Base-by-base conservation (phyloP, 2,113 vertebrate genomes). In the Budorcas taxicolor region DNA sequence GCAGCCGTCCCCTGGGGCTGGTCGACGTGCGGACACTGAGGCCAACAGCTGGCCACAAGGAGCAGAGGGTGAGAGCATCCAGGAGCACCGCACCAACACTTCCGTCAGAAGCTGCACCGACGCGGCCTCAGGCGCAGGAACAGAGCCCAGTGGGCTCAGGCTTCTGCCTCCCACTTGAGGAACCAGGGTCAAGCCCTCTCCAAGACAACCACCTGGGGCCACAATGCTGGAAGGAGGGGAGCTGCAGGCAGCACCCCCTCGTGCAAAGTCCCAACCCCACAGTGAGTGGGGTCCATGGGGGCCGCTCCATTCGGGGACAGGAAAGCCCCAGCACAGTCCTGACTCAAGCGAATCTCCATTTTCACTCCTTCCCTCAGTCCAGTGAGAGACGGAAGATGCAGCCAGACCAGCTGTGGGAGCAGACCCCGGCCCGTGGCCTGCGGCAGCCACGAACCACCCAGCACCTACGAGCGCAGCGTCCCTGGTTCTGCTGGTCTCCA, bases 121-220 rank as follows among this genome's bases (percentile, higher is more conserved):
- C 5, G 10, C 55, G 1, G 55, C 64, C 45, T 25, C 27, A 19
- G 87, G 52, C 13, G 3, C 3, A 14, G 27, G 53, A 84, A 45
- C 43, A 17, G 10, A 14, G 2, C n/a, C 57, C n/a, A 29, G 21
- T 12, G 29, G 5, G 45, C 16, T 47, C 8, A 19, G 60, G 21
- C 67, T 19, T 58, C 78, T 9, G 23, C 45, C 16, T 50, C 8
- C n/a, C 23, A 36, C n/a, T 21, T 1, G 29, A n/a, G 80, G 13
- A 52, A 43, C 52, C 23, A 2, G 74, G 40, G 53, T 17, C 1
- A 3, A n/a, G 81, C 11, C 53, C 29, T 33, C 53, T 60, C 62
- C 14, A 27, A 15, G 64, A 29, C 0, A 0, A n/a, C 9, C n/a
- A 21, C 53, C 21, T 5, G 3, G 27, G 67, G 64, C 8, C 50